Evolutionary conservation across 2,888 invertebrate species (phyloP).

Genomic region (Lasioglossum pauxillum): DNA sequence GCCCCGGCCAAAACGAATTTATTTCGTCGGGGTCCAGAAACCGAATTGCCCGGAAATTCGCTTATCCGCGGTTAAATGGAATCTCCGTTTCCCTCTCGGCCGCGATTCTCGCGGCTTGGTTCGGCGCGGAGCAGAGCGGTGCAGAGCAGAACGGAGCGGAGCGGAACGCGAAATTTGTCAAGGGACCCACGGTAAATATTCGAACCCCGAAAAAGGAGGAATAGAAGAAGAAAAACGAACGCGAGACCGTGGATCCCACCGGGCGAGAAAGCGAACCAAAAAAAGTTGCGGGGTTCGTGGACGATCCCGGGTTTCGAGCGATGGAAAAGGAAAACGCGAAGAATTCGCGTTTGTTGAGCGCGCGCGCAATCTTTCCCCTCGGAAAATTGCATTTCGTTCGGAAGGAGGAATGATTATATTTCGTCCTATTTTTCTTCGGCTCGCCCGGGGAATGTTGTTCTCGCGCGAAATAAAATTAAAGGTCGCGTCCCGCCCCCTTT

Average conservation of each 20-base stretch:
- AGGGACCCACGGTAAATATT: conserved; percentile 33
- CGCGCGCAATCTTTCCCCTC: neutral
- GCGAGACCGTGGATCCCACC: neutral
- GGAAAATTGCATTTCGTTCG: conserved; percentile 12
- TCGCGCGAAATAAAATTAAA: conserved; percentile 18
- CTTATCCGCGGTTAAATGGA: conserved; percentile 55
- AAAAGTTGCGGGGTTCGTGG: neutral
- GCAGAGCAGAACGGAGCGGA: neutral
- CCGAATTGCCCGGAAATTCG: conserved; percentile 53
- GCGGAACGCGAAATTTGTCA: conserved; percentile 32
- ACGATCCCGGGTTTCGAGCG: neutral
- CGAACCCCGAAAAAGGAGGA: neutral
- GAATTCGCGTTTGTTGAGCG: neutral
- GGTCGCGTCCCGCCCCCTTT: neutral
- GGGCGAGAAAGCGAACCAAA: neutral
- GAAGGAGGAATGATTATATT: conserved; percentile 4
- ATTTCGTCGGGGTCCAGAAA: conserved; percentile 36
- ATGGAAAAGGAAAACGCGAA: neutral
- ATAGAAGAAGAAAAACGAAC: neutral
- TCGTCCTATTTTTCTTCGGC: neutral
- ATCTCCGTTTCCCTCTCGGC: conserved; percentile 24
- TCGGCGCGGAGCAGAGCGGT: neutral
- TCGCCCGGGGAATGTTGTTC: neutral
- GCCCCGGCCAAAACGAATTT: conserved; percentile 37
- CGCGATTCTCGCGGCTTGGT: neutral